phyloP scores from a whole-genome alignment of 2,888 invertebrate genomes.

The Psylliodes chrysocephalus region DNA sequence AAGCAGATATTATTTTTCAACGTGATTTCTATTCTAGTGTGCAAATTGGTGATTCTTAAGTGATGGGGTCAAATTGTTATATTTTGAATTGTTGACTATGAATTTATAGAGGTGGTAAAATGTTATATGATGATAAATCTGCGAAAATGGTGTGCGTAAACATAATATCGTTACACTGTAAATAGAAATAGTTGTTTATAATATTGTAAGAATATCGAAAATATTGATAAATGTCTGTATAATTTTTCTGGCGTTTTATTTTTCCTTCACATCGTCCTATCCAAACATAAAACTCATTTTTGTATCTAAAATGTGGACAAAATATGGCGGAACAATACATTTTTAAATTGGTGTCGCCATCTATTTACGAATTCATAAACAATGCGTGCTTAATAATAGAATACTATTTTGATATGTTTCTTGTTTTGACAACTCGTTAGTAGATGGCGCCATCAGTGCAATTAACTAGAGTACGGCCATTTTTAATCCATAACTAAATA shows the following conservation, averaged over 20 bases:
- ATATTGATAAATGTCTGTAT: slow-evolving; percentile 65
- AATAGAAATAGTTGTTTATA: slow-evolving; percentile 66
- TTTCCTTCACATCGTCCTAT: no score
- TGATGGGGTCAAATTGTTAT: slow-evolving; percentile 59
- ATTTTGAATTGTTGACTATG: slow-evolving; percentile 55
- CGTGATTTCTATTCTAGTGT: slow-evolving; percentile 33
- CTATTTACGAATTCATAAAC: no score
- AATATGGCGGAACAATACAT: no score
- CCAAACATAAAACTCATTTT: no score
- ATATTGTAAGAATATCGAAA: slow-evolving; percentile 65
- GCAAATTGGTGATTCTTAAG: slow-evolving; percentile 51
- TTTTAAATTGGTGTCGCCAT: no score
- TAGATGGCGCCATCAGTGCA: no score
- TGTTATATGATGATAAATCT: slow-evolving; percentile 54
- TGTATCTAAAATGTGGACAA: no score
- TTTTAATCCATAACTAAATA: no score
- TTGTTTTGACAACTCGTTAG: no score
- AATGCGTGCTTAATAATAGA: no score
- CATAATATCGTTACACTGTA: slow-evolving; percentile 65
- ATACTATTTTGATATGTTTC: no score
- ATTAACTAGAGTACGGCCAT: no score
- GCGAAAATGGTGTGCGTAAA: slow-evolving; percentile 59
- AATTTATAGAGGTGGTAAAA: slow-evolving; percentile 53
- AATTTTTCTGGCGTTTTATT: slow-evolving; percentile 38
- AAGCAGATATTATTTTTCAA: slow-evolving; percentile 17